Percentiles rank a stretch among this genome's conserved stretches.
Evolutionary conservation across 2,113 vertebrate genomes (phyloP).

Genomic region (Toxostoma redivivum): DNA sequence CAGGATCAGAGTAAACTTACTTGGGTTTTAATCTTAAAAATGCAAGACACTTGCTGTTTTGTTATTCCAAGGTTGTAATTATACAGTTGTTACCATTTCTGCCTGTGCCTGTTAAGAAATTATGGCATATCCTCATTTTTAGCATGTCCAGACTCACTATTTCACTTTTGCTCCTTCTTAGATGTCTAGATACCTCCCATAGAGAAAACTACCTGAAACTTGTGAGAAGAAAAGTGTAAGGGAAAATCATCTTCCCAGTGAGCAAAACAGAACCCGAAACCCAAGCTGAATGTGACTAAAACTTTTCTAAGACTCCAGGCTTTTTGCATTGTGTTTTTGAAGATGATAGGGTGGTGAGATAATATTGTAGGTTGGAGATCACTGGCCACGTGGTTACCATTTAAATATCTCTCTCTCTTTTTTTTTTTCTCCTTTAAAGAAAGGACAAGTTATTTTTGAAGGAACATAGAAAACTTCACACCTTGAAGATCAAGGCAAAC

Average conservation of each 20-base stretch:
- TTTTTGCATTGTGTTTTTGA: background rate
- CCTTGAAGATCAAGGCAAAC: background rate
- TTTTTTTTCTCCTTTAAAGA: background rate
- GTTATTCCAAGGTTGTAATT: background rate
- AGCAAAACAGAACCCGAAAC: background rate
- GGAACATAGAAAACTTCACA: background rate
- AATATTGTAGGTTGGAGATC: background rate
- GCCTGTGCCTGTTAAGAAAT: background rate
- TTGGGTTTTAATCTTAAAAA: conserved; percentile 1
- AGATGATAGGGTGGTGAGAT: background rate
- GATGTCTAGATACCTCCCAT: background rate
- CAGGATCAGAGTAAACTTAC: background rate
- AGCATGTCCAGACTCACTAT: background rate
- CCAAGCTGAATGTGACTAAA: background rate
- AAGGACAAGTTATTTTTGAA: background rate
- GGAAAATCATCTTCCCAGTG: background rate
- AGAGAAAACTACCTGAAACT: background rate
- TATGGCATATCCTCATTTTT: background rate
- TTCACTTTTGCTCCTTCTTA: background rate
- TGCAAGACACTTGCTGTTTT: background rate
- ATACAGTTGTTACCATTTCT: background rate
- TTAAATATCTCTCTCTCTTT: background rate
- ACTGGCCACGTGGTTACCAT: background rate
- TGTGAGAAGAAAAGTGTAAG: background rate
- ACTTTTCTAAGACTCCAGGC: background rate